Percentiles rank a stretch among this genome's conserved stretches.
Evolutionary conservation across 2,888 invertebrate species (phyloP).

Genomic region (Kryphioiulus occultus): DNA sequence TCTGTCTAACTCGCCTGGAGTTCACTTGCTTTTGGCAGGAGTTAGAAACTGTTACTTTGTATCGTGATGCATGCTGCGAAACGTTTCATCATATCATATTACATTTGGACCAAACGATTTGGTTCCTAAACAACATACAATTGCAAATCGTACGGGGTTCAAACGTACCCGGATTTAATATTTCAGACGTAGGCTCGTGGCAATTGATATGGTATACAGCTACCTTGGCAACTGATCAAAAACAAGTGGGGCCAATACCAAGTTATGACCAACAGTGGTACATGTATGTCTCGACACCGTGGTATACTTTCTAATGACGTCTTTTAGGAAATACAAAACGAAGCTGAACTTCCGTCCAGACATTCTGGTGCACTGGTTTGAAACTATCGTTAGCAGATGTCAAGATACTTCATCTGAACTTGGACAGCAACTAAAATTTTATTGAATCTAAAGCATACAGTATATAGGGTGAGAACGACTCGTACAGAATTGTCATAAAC

Average conservation of each 20-base stretch:
- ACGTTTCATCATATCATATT: background rate
- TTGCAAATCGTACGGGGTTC: background rate
- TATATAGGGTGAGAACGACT: no score
- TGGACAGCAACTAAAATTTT: background rate
- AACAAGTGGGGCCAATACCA: background rate
- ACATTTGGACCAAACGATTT: no score
- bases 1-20: background rate
- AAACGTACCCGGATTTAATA: background rate
- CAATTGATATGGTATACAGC: background rate
- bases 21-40: background rate
- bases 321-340: slow-evolving; percentile 24
- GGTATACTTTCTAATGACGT: background rate
- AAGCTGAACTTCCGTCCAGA: background rate
- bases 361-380: background rate
- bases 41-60: background rate
- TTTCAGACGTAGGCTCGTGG: background rate
- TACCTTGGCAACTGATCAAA: background rate
- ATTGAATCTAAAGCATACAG: no score
- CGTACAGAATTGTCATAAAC: no score
- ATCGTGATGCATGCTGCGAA: background rate
- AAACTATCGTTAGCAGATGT: background rate
- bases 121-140: background rate
- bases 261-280: background rate
- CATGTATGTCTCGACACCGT: background rate
- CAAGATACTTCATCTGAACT: background rate